Conservation (phyloP, 2,888 invertebrate species). For the Hypena proboscidalis region DNA sequence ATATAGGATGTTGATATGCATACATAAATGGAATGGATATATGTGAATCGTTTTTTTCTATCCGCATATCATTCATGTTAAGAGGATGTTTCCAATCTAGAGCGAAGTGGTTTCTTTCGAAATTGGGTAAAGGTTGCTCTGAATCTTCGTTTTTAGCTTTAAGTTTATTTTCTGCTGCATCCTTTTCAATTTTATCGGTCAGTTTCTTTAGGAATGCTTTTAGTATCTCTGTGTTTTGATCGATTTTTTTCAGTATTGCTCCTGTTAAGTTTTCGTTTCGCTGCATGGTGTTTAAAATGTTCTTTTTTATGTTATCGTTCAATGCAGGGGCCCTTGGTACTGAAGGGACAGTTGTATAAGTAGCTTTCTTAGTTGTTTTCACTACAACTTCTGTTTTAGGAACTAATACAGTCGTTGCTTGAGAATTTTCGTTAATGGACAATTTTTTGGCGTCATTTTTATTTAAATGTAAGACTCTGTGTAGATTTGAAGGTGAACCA, state of each 20-base stretch:
- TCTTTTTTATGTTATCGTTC: conserved; percentile 26
- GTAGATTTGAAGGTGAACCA: conserved; percentile 30
- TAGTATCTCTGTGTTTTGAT: conserved; percentile 65
- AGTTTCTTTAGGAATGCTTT: conserved; percentile 62
- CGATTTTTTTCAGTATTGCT: conserved; percentile 67
- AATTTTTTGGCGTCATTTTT: conserved; percentile 37
- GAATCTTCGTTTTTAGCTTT: conserved; percentile 5
- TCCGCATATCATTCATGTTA: conserved; percentile 8
- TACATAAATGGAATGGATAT: conserved; percentile 56
- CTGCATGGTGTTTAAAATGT: conserved; percentile 52
- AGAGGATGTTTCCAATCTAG: conserved; percentile 10
- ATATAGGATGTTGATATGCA: conserved; percentile 48
- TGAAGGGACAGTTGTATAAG: conserved; percentile 15
- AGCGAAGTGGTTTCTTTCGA: background rate
- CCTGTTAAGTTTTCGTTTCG: conserved; percentile 64
- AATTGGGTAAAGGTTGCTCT: background rate
- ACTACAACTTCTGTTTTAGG: conserved; percentile 2
- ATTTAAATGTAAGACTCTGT: conserved; percentile 30
- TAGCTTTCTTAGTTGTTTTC: conserved; percentile 6
- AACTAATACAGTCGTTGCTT: conserved; percentile 14
- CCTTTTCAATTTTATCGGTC: conserved; percentile 41
- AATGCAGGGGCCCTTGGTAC: conserved; percentile 8
- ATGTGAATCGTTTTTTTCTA: conserved; percentile 38
- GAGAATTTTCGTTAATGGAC: conserved; percentile 24
- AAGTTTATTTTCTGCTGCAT: conserved; percentile 1